A percentile compares a stretch with the other conserved stretches of the same genome.
Conservation (phyloP, 2,888 invertebrate genomes). For the Ptychoptera contaminata region DNA sequence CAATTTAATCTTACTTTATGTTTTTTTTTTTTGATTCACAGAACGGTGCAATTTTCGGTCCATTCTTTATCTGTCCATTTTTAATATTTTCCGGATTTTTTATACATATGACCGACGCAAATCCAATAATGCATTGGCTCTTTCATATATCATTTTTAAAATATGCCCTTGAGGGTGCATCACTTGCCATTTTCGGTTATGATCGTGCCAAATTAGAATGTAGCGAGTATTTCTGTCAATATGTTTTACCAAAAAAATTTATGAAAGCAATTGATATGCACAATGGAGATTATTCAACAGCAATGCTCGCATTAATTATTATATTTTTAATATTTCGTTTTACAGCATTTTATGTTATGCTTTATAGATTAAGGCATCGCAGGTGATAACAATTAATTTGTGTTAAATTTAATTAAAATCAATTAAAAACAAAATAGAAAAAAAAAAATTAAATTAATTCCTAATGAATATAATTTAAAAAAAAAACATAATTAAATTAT, state of each 20-base stretch:
- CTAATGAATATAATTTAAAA: no score
- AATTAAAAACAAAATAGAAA: no score
- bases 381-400: constrained; percentile 15
- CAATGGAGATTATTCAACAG: constrained; percentile 46
- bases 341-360: constrained; percentile 49
- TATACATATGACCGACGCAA: constrained; percentile 67
- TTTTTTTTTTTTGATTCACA: constrained; percentile 31
- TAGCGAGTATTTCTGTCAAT: constrained; percentile 59
- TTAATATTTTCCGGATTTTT: constrained; percentile 88
- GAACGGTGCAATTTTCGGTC: constrained; percentile 82
- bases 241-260: constrained; percentile 50
- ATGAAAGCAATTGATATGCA: constrained; percentile 58
- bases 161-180: constrained; percentile 72
- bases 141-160: constrained; percentile 80
- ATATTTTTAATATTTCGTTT: constrained; percentile 47
- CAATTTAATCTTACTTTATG: constrained; percentile 3
- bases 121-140: constrained; percentile 61
- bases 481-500: no score
- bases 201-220: constrained; percentile 60
- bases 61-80: constrained; percentile 74
- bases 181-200: constrained; percentile 69
- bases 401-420: not conserved
- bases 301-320: constrained; percentile 44
- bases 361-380: constrained; percentile 41
- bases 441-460: no score